Evolutionary conservation across 1,140 invertebrate species (phyloP).

Genomic region (Pseudobourletiella spinata): DNA sequence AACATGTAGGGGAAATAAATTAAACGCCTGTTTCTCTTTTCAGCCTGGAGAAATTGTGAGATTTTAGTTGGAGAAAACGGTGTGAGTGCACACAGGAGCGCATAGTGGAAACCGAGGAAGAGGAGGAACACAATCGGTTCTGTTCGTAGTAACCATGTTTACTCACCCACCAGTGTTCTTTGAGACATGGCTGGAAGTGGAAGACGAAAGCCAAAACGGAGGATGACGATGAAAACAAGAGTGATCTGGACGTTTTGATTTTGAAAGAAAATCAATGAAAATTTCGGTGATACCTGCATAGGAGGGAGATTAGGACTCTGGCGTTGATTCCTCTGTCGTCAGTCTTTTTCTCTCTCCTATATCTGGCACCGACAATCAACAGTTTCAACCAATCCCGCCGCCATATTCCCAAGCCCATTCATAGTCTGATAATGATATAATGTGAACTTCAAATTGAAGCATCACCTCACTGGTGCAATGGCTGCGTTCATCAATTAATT

Average conservation of each 20-base stretch:
- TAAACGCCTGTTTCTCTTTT: no score
- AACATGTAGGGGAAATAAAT: not conserved
- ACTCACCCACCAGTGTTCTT: not conserved
- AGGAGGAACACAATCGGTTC: not conserved
- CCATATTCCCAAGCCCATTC: not conserved
- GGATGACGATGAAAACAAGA: no score
- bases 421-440: not conserved
- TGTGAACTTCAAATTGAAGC: not conserved
- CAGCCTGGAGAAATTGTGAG: no score
- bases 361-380: slow-evolving; percentile 34
- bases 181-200: not conserved
- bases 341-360: slow-evolving; percentile 38
- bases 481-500: not conserved
- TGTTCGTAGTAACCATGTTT: not conserved
- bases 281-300: slow-evolving; percentile 35
- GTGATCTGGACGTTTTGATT: no score
- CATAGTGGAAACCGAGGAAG: not conserved
- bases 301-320: slow-evolving; percentile 35
- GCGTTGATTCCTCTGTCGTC: slow-evolving; percentile 32
- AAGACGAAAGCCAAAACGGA: not conserved
- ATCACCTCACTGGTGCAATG: not conserved
- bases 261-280: not conserved
- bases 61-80: not conserved
- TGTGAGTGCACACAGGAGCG: not conserved
- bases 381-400: no score